phyloP scores from a whole-genome alignment of 2,797 vertebrate genomes.

The Pseudochirops cupreus region DNA sequence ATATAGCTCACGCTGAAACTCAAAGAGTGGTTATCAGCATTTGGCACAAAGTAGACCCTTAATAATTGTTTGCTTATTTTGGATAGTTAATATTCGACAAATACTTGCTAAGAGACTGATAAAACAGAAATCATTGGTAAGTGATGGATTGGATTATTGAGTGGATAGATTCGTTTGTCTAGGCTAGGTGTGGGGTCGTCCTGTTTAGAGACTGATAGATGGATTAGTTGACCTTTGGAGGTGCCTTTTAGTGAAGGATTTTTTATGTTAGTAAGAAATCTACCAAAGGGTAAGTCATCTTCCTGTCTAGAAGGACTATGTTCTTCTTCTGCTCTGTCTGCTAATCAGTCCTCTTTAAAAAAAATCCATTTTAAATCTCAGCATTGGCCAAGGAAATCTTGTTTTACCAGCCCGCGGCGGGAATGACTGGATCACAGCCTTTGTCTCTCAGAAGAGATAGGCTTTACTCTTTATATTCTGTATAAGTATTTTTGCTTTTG shows the following conservation, averaged over 20 bases:
- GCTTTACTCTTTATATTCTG: neutral
- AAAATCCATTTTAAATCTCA: neutral
- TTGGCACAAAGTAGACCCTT: neutral
- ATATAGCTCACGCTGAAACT: neutral
- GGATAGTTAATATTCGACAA: neutral
- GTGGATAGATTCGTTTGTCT: neutral
- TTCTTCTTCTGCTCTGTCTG: neutral
- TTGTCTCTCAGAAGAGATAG: neutral
- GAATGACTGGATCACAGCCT: neutral
- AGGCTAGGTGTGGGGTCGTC: neutral
- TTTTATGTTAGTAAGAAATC: constrained; percentile 3
- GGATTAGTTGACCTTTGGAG: neutral
- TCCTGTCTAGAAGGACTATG: neutral
- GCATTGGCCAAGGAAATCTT: neutral
- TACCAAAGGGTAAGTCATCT: constrained; percentile 1
- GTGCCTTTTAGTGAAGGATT: neutral
- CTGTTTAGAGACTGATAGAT: neutral
- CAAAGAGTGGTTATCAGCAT: neutral
- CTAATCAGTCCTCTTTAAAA: neutral
- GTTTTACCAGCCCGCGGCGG: neutral
- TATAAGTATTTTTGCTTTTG: neutral
- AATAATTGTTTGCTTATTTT: neutral
- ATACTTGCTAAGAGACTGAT: neutral
- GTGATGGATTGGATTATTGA: neutral
- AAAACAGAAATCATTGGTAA: neutral